Percentiles rank a stretch among this genome's conserved stretches.
Evolutionary conservation across 23 tunicate species (phyloP).

Genomic region (Halocynthia roretzi): DNA sequence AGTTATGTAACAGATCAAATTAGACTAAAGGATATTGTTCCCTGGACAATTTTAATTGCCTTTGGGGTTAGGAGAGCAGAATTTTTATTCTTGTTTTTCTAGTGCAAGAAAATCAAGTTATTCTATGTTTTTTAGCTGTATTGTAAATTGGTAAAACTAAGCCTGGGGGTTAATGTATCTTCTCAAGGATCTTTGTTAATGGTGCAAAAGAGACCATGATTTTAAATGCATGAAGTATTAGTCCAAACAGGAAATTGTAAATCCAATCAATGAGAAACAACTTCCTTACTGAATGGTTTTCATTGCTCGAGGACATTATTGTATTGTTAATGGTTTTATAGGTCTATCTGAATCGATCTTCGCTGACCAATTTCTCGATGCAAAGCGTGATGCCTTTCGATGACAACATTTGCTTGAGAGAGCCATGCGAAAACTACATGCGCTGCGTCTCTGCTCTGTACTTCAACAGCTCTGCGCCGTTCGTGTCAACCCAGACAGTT

Average conservation of each 20-base stretch:
- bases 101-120: not conserved
- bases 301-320: too few species aligned
- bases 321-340: not conserved
- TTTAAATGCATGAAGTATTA: too few species aligned
- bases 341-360: conserved; percentile 78
- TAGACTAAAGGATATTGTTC: too few species aligned
- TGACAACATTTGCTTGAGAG: conserved; percentile 92
- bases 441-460: conserved; percentile 79
- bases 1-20: too few species aligned
- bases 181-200: not conserved
- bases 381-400: conserved; percentile 85
- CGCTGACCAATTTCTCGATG: conserved; percentile 38
- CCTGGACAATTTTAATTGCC: too few species aligned
- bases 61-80: too few species aligned
- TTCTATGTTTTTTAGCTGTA: not conserved
- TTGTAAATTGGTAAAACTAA: too few species aligned
- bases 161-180: not conserved
- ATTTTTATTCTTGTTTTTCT: too few species aligned
- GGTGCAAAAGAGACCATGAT: not conserved
- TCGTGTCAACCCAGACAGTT: conserved; percentile 61
- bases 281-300: too few species aligned
- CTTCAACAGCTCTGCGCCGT: conserved; percentile 91
- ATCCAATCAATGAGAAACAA: too few species aligned
- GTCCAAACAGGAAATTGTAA: too few species aligned
- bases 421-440: conserved; percentile 94